Base-by-base conservation (phyloP, 2,797 vertebrate species). In the Ctenosaura bakeri region DNA sequence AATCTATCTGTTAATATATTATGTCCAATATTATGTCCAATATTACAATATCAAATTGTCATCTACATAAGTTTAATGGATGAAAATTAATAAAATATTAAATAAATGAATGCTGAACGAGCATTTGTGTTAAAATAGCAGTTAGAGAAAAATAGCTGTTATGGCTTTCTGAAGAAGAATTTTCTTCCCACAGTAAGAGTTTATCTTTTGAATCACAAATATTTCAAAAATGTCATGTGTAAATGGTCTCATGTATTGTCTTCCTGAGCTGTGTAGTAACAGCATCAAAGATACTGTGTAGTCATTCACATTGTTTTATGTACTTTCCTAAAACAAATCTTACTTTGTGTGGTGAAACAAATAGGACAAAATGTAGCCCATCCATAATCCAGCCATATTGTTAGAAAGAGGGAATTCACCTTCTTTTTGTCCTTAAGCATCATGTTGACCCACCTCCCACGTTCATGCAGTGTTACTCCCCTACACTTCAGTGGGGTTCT, bases 281-380 rank as follows among this genome's bases (percentile, higher is more conserved):
- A 82, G 52, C 50, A 88, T 42, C 66, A 82, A 59, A 82, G 66
- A 73, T 9, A 16, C 1, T 24, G 6, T 3, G 66, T 10, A 32
- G 9, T 32, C 54, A 24, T 83, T 50, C 14, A 22, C 16, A 32
- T 77, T 74, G 22, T 85, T 87, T 81, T 76, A 20, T 52, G 5
- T 3, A 18, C 5, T 83, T 77, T 42, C 74, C 24, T 50, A 14
- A 56, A 38, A 74, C 20, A 76, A 74, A 81, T 90, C 20, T 62
- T 90, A 87, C 50, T 42, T 50, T 29, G 20, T 18, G 50, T 56
- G 26, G 10, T 54, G 59, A 64, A 87, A 76, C 42, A 83, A 90
- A 54, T 38, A 66, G n/a, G n/a, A 71, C 24, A 46, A 4, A 22
- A 64, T 20, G 32, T 59, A 56, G 29, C 6, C 56, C 20, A 74